Evolutionary conservation across 37 sponge, comb jelly and placozoan species (phyloP).

Genomic region (Diacarnus erythraeanus): DNA sequence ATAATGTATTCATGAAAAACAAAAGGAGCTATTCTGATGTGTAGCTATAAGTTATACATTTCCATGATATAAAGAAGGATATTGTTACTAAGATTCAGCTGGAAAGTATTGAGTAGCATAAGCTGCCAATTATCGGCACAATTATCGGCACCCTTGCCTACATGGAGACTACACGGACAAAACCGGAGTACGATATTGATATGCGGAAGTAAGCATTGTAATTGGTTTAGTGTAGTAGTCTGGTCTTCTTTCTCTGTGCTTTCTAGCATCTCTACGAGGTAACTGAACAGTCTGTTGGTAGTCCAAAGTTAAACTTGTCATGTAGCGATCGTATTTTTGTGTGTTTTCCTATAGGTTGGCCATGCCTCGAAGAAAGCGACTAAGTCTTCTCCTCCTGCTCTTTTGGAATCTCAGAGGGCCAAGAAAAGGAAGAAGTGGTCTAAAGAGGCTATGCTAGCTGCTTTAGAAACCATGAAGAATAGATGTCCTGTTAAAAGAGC

Average conservation of each 20-base stretch:
- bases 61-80: too few species aligned
- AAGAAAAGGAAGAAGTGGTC: neutral
- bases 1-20: too few species aligned
- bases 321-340: neutral
- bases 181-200: neutral
- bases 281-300: neutral
- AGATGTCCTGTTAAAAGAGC: conserved; percentile 9
- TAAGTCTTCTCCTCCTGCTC: conserved; percentile 16
- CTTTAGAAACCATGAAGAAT: conserved; percentile 13
- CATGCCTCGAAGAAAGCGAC: neutral
- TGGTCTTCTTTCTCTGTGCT: neutral
- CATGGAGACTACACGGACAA: neutral
- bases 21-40: too few species aligned
- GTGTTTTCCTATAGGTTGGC: neutral
- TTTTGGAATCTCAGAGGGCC: neutral
- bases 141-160: neutral
- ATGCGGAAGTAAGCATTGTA: neutral
- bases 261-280: neutral
- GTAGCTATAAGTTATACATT: too few species aligned
- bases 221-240: neutral
- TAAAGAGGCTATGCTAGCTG: conserved; percentile 34
- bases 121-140: neutral
- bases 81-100: too few species aligned
- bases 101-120: too few species aligned
- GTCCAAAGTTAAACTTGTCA: neutral